A percentile compares a stretch with the other conserved stretches of the same genome.
These are phyloP conservation scores for Drosophila fulvimacula DNA, from an alignment of 2,888 invertebrate species.

Conservation along the genomic window DNA sequence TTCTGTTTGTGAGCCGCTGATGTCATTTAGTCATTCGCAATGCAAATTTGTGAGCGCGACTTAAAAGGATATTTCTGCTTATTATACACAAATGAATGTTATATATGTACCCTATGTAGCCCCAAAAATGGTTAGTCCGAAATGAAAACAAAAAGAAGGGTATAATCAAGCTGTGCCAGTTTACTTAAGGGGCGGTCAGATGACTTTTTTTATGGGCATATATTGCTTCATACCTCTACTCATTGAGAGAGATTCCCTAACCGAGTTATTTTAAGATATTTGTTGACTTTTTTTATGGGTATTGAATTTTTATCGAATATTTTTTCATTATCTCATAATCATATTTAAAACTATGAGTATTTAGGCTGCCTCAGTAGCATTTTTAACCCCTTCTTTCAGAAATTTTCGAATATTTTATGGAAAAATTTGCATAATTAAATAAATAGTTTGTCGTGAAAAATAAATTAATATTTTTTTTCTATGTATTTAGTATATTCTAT, in stretches of 20 bases:
- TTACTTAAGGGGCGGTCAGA: slow-evolving; percentile 11
- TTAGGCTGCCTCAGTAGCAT: no score
- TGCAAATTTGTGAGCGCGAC: slow-evolving; percentile 69
- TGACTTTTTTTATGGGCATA: slow-evolving; percentile 2
- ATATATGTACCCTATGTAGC: slow-evolving; percentile 28
- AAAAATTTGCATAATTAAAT: neutral
- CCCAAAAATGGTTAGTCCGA: slow-evolving; percentile 27
- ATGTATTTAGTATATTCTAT: no score
- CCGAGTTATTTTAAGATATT: neutral
- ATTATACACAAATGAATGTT: slow-evolving; percentile 29
- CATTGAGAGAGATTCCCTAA: neutral
- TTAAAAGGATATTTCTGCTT: slow-evolving; percentile 70
- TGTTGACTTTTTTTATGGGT: no score
- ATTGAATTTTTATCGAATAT: neutral
- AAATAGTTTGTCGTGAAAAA: neutral
- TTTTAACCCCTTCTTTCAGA: no score
- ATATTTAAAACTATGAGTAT: no score
- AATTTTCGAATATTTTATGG: neutral
- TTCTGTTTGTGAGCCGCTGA: slow-evolving; percentile 44
- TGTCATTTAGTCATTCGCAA: slow-evolving; percentile 65
- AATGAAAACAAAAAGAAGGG: slow-evolving; percentile 28
- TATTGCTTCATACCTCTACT: neutral
- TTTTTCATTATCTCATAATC: no score
- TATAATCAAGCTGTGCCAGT: slow-evolving; percentile 25
- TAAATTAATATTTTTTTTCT: neutral